Evolutionary conservation across 1,140 invertebrate species (phyloP).

Genomic region (Trichoplusia ni): DNA sequence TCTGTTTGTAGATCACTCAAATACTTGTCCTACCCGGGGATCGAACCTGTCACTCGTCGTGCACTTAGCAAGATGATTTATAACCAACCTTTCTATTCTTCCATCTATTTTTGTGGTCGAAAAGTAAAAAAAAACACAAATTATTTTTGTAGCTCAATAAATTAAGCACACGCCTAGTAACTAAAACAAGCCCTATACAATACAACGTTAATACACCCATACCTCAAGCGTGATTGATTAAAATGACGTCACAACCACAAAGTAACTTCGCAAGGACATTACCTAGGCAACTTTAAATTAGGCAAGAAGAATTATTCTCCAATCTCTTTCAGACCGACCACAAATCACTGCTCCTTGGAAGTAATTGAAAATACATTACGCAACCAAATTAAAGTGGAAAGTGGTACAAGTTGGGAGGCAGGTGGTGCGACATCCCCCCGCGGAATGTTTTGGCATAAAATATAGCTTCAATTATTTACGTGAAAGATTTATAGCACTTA

Average conservation of each 20-base stretch:
- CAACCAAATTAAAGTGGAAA: slow-evolving; percentile 81
- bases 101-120: too few relatives aligned
- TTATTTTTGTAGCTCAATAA: too few relatives aligned
- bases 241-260: slow-evolving; percentile 11
- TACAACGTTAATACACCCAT: not conserved
- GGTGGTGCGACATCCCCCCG: slow-evolving; percentile 75
- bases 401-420: slow-evolving; percentile 78
- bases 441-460: slow-evolving; percentile 81
- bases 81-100: too few relatives aligned
- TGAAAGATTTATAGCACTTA: slow-evolving; percentile 81
- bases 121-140: too few relatives aligned
- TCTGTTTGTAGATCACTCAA: too few relatives aligned
- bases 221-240: not conserved
- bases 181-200: too few relatives aligned
- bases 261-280: not conserved
- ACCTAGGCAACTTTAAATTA: slow-evolving; percentile 60
- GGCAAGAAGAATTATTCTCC: slow-evolving; percentile 66
- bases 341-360: slow-evolving; percentile 78
- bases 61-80: too few relatives aligned
- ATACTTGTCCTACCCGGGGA: too few relatives aligned
- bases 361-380: slow-evolving; percentile 82
- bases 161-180: too few relatives aligned
- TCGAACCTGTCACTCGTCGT: too few relatives aligned
- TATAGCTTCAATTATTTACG: slow-evolving; percentile 82
- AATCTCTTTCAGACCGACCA: slow-evolving; percentile 72